phyloP scores from a whole-genome alignment of 2,113 vertebrate species.

The Antechinus flavipes region DNA sequence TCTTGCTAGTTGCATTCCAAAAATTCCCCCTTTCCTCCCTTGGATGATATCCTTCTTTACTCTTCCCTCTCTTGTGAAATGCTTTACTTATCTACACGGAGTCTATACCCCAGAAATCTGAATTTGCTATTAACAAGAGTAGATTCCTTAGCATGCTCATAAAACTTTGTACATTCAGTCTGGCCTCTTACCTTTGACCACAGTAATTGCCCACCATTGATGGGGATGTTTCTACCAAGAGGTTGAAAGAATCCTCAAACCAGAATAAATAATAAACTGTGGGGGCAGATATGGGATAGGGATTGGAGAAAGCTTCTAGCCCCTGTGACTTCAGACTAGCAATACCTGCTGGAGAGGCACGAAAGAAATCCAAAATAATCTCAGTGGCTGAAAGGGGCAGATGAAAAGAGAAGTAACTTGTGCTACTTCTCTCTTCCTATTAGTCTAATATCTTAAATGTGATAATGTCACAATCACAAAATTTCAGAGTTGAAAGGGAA shows the following conservation, averaged over 20 bases:
- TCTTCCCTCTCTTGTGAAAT: not conserved
- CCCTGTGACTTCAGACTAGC: too few species aligned
- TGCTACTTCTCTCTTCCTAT: not conserved
- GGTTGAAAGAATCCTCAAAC: not conserved
- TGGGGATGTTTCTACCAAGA: not conserved
- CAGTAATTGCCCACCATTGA: not conserved
- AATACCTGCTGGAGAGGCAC: too few species aligned
- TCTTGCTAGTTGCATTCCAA: not conserved
- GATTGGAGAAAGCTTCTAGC: not conserved
- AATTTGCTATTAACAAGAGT: not conserved
- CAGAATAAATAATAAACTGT: not conserved
- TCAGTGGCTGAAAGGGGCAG: not conserved
- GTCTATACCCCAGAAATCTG: not conserved
- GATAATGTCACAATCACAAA: not conserved
- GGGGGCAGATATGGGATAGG: not conserved
- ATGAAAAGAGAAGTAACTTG: not conserved
- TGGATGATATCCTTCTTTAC: not conserved
- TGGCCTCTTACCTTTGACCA: not conserved
- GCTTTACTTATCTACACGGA: not conserved
- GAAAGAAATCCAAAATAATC: not conserved
- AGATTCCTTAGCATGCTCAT: not conserved
- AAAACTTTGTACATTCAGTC: not conserved
- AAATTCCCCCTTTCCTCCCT: not conserved
- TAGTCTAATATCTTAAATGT: not conserved
- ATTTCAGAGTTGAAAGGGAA: not conserved